Conservation (phyloP, 2,113 vertebrate species). For the Psilopogon haemacephalus region DNA sequence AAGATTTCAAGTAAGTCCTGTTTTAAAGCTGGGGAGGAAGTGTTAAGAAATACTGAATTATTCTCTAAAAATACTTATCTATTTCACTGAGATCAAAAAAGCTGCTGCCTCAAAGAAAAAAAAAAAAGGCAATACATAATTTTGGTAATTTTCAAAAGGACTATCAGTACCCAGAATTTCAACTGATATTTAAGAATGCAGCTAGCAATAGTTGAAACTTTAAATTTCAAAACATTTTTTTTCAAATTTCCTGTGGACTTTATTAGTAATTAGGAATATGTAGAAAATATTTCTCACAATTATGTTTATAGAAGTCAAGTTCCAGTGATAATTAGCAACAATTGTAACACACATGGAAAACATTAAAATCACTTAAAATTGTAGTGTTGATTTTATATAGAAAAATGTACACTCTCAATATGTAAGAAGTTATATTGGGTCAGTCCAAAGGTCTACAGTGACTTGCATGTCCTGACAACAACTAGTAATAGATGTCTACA, state of each 20-base stretch:
- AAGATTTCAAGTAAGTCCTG: background rate
- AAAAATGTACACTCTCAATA: background rate
- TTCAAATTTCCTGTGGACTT: slow-evolving; percentile 22
- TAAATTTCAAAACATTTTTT: slow-evolving; percentile 67
- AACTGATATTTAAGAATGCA: background rate
- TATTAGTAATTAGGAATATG: slow-evolving; percentile 68
- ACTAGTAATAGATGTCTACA: background rate
- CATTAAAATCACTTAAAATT: slow-evolving; percentile 22
- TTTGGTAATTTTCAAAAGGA: background rate
- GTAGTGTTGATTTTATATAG: slow-evolving; percentile 19
- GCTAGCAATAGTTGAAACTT: slow-evolving; percentile 45
- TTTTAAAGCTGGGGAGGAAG: background rate
- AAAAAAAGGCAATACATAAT: background rate
- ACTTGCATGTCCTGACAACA: accelerated
- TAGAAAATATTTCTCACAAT: slow-evolving; percentile 64
- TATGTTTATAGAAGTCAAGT: slow-evolving; percentile 44
- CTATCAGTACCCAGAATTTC: background rate
- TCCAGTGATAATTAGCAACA: slow-evolving; percentile 35
- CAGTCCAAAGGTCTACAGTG: background rate
- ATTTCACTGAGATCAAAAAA: background rate
- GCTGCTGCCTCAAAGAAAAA: background rate
- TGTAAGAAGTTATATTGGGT: background rate
- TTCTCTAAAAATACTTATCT: background rate
- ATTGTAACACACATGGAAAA: slow-evolving; percentile 38
- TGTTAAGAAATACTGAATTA: background rate